A percentile compares a stretch with the other conserved stretches of the same genome.
These are phyloP conservation scores for Pecten maximus DNA, from an alignment of 2,888 invertebrate genomes.

Conservation along the genomic window DNA sequence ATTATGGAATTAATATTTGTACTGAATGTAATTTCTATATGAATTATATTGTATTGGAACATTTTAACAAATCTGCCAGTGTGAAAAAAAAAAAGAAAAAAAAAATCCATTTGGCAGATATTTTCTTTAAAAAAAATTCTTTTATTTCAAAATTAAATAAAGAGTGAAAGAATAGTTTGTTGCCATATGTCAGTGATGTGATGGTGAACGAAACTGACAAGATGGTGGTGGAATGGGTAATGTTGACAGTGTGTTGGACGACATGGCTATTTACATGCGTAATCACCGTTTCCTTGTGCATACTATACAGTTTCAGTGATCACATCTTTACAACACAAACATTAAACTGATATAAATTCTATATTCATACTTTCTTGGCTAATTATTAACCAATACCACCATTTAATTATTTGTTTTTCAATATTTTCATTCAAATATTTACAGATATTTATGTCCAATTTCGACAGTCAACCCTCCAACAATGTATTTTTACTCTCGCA, in stretches of 20 bases:
- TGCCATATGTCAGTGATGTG: neutral
- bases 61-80: neutral
- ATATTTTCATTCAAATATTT: slow-evolving; percentile 25
- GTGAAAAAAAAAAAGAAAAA: too few relatives aligned
- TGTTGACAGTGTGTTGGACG: neutral
- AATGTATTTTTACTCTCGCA: neutral
- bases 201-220: neutral
- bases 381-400: slow-evolving; percentile 22
- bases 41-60: neutral
- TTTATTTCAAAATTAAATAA: neutral
- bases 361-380: slow-evolving; percentile 11
- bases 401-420: neutral
- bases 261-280: neutral
- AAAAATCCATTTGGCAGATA: neutral
- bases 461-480: neutral
- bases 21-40: neutral
- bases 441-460: slow-evolving; percentile 17
- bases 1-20: neutral
- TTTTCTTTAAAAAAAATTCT: neutral
- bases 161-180: neutral
- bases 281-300: slow-evolving; percentile 11
- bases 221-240: slow-evolving; percentile 26
- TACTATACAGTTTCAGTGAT: neutral
- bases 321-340: neutral
- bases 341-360: neutral